Evolutionary conservation across 2,888 invertebrate genomes (phyloP), one percentile per base, ranked within the genome.

Genomic region (Tenodera sinensis): DNA sequence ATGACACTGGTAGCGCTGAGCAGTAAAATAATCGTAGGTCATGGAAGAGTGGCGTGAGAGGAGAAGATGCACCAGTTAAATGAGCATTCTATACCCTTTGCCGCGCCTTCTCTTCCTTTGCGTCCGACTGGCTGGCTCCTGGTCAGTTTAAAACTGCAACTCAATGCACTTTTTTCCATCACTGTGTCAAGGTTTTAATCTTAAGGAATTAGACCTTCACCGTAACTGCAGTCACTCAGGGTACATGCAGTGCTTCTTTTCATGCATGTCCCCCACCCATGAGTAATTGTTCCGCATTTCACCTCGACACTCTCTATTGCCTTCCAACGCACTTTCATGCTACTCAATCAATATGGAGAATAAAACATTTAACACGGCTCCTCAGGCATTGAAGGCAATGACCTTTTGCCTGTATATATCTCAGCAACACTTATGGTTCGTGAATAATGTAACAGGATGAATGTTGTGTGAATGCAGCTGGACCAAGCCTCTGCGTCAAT

Each of bases 121-220:
- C 54, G 54, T 71, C 54, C 54, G 54, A 71, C 54, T 71, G 83
- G 83, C 81, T 87, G 47, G 84, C 54, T 27, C 87, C 87, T 42
- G 30, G 28, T 83, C 47, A 84, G 47, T 83, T 83, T 47, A 71
- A 81, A 84, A 54, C 34, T 42, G 82, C 87, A 28, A 71, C 30
- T 84, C 34, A 42, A 84, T 84, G 84, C 84, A 84, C 84, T 84
- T 84, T 84, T 42, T 81, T 88, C n/a, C 12, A n/a, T 87, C 82
- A 30, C 82, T 87, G 54, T 86, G 54, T 86, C 54, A 86, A 71
- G 81, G 86, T 54, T 86, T 86, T 28, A 12, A 27, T 28, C 28
- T 54, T 71, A 86, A 71, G 47, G 27, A 86, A 34, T 20, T 71
- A 71, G 81, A 86, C 81, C 54, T 86, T 71, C 25, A 20, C 20